A percentile compares a stretch with the other conserved stretches of the same genome.
phyloP scores from a whole-genome alignment of 2,888 invertebrate species.

The Drosophila pegasa region DNA sequence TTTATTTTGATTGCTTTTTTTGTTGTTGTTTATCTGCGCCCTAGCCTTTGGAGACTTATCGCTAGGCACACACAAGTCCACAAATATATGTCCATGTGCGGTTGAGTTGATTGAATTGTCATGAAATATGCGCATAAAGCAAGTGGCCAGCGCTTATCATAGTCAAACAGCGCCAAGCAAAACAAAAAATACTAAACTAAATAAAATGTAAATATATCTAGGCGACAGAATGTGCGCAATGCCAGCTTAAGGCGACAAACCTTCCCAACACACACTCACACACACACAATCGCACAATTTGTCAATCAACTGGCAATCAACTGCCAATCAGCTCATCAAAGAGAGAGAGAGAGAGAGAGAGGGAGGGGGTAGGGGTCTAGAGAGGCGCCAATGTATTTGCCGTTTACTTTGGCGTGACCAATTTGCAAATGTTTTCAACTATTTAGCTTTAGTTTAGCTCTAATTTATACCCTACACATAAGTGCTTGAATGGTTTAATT shows the following conservation, averaged over 20 bases:
- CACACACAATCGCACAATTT: conserved; percentile 50
- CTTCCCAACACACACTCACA: conserved; percentile 42
- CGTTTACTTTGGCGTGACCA: conserved; percentile 40
- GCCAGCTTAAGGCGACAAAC: conserved; percentile 38
- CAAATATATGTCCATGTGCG: conserved; percentile 20
- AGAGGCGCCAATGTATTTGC: conserved; percentile 20
- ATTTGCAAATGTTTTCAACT: conserved; percentile 60
- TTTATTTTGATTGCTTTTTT: conserved; percentile 19
- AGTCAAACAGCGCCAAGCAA: conserved; percentile 8
- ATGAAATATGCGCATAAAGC: conserved; percentile 51
- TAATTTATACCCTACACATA: not conserved
- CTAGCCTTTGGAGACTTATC: conserved; percentile 60
- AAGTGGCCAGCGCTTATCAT: conserved; percentile 54
- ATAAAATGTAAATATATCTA: conserved; percentile 27
- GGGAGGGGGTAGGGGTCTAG: not conserved
- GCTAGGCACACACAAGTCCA: conserved; percentile 7
- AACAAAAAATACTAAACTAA: conserved; percentile 21
- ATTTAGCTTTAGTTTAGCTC: conserved; percentile 19
- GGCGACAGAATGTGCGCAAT: conserved; percentile 34
- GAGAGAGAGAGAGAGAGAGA: not conserved
- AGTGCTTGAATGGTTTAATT: not conserved
- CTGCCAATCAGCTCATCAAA: conserved; percentile 56
- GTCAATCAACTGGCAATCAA: conserved; percentile 72
- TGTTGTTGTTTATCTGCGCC: conserved; percentile 51
- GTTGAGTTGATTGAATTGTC: conserved; percentile 54